Base-by-base conservation (phyloP, 2,888 invertebrate species). In the Orthonevra nobilis region DNA sequence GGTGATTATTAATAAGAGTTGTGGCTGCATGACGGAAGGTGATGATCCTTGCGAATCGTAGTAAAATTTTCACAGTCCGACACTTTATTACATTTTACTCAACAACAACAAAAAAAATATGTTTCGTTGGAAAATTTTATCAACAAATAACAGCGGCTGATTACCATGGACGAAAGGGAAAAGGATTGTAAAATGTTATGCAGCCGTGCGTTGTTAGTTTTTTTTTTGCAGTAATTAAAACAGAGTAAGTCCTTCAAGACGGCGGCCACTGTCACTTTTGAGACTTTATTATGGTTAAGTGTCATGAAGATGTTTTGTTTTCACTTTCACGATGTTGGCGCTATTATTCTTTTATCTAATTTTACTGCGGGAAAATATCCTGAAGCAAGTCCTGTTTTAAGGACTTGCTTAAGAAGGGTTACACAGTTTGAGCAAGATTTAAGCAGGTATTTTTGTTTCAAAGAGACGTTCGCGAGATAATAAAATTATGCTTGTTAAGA, bases 1-100 rank as follows among this genome's bases (percentile, higher is more conserved):
- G 66, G 52, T 60, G 61, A 73, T 79, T 68, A 79, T 79, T 68
- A 73, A 66, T 56, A 40, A 79, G 66, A 56, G 54, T 61, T 73
- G 72, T 61, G 79, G 66, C 66, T 36, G 66, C 26, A 68, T 73
- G 73, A 79, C 54, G 70, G n/a, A 36, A 70, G 70, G 61, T 38
- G 70, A 70, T 79, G 79, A 79, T 68, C 73, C 66, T 61, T 48
- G n/a, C 42, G 36, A 40, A 56, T 34, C 10, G 58, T 44, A 60
- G 34, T 64, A 66, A 61, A 73, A 60, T 64, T 26, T 70, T 72
- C 72, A 64, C 72, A 52, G 72, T 72, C 64, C 58, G 38, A 64
- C 72, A 72, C 61, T 79, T 60, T 72, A 72, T 77, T 72, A 72
- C 58, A 10, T 46, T 60, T 68, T 26, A 46, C 17, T 40, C 6